Base-by-base conservation (phyloP, 2,888 invertebrate genomes). In the Tiliacea aurago region DNA sequence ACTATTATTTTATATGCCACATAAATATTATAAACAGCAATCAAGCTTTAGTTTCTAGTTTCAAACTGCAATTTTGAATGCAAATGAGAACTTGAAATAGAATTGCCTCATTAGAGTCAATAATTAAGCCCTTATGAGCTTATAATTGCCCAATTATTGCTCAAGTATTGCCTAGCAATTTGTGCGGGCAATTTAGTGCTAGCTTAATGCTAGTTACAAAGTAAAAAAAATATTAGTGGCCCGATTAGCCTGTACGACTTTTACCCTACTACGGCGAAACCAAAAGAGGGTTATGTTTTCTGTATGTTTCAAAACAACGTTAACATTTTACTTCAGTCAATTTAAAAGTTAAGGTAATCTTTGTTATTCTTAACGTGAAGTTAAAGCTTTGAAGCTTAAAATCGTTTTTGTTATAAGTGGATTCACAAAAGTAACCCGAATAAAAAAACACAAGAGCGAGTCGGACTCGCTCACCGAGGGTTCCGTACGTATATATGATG, bases 91-190 rank as follows among this genome's bases (percentile, higher is more conserved):
- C 15, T 76, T 41, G 13, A 33, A 58, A 76, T 63, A 64, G 43
- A 76, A 47, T 69, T 41, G 51, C 58, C 45, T 69, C 37, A 69
- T 76, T 69, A 47, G 20, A 45, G 18, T 65, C 41, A 49, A 70
- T 71, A 51, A 76, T 76, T 63, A 70, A 69, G 20, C 41, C 53
- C 15, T 13, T 61, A 47, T 5, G 47, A 41, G 59, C 18, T 65
- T 61, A 53, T 76, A 76, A 75, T 67, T 67, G 15, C 6, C 28
- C 66, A 63, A 73, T 74, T 58, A 74, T 47, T 68, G 68, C 62
- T 68, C 18, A 61, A 61, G 47, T 20, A 76, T 53, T 61, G 18
- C 74, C 4, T 9, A n/a, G n/a, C 11, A 45, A 61, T 41, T 53
- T 66, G 15, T n/a, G 41, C 28, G 23, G 18, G 63, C 18, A 49